Base-by-base conservation (phyloP, 2,797 vertebrate genomes). In the Urosaurus nigricauda region DNA sequence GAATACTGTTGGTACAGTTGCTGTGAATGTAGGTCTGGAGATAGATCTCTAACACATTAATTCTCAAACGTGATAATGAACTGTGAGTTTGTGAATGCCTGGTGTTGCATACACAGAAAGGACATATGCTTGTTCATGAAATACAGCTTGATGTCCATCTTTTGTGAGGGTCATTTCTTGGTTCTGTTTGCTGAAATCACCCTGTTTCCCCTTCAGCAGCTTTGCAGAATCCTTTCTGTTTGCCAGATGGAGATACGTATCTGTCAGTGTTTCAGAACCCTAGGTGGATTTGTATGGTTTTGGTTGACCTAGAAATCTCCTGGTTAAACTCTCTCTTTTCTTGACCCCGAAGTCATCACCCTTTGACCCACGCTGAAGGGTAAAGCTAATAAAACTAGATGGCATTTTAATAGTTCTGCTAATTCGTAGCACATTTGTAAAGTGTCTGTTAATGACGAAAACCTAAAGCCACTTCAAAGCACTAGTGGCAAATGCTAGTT, bases 321-420 rank as follows among this genome's bases (percentile, higher is more conserved):
- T 83, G 13, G 19, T 79, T 53, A 79, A 58, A 84, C 65, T 58
- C 75, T 71, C 40, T 58, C 37, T 37, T 26, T 35, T 24, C 32
- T 0, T 79, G 60, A 79, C 47, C 78, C 32, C 2, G 2, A 71
- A 79, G 37, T 60, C 40, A 4, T 73, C 53, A 79, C 51, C 63
- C 83, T 79, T 84, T 89, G 83, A 85, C 65, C 83, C 53, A 74
- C 21, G 53, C 37, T 89, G 37, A 51, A 74, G 32, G 56, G 43
- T 51, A 85, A 79, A 71, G 65, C 83, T 68, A 73, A 89, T 85
- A 71, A 84, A 85, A 37, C 24, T 79, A 73, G 47, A 58, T 71
- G 65, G 83, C 71, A 77, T 88, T 88, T 88, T 65, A 83, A 53
- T 88, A 83, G 87, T 77, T 88, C 60, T 43, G 53, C 56, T 83